Percentiles rank a stretch among this genome's conserved stretches.
phyloP scores from a whole-genome alignment of 2,888 invertebrate genomes.

The Tipula vernalis region DNA sequence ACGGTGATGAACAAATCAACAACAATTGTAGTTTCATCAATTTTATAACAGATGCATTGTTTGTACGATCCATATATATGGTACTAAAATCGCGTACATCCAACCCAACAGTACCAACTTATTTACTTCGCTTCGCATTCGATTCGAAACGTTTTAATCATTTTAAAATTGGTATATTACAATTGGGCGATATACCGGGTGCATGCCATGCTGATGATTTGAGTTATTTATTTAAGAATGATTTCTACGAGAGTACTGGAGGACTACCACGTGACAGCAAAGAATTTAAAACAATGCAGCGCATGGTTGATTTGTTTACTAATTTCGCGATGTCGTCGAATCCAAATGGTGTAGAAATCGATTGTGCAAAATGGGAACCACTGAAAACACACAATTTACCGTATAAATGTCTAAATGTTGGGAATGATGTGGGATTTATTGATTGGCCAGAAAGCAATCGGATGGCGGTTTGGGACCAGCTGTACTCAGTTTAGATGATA shows the following conservation, averaged over 20 bases:
- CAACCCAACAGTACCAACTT: conserved; percentile 27
- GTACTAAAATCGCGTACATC: background rate
- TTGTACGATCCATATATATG: no score
- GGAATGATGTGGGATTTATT: conserved; percentile 22
- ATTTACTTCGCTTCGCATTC: conserved; percentile 33
- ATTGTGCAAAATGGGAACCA: conserved; percentile 14
- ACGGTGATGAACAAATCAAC: background rate
- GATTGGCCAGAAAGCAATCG: conserved; percentile 26
- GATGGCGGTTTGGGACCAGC: conserved; percentile 25
- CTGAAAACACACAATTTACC: conserved; percentile 12
- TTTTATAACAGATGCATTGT: background rate
- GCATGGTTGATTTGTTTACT: conserved; percentile 29
- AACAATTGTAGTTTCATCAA: background rate
- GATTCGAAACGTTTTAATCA: conserved; percentile 33
- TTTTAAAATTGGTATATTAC: conserved; percentile 23
- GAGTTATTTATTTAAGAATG: conserved; percentile 33
- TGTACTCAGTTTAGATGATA: background rate
- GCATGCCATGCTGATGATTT: conserved; percentile 35
- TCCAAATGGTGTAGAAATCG: conserved; percentile 22
- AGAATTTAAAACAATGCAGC: conserved; percentile 24
- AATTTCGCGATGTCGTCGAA: conserved; percentile 28
- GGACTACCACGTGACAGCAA: background rate
- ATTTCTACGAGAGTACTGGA: conserved; percentile 8
- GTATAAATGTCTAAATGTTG: conserved; percentile 28
- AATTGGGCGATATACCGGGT: conserved; percentile 18